phyloP scores from a whole-genome alignment of 2,888 invertebrate genomes.

The Ceratothoa steindachneri region DNA sequence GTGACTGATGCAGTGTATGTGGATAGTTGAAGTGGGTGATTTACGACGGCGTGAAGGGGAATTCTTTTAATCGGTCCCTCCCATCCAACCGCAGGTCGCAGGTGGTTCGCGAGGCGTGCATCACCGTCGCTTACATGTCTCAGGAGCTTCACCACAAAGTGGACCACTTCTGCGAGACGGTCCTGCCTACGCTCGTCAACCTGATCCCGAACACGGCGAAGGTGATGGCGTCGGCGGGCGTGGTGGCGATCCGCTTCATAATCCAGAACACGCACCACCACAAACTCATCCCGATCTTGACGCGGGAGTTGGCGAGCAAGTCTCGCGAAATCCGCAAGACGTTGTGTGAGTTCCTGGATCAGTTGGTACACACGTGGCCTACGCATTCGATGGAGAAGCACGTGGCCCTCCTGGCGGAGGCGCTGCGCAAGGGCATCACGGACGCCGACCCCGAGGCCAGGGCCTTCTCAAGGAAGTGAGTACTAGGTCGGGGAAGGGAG shows the following conservation, averaged over 20 bases:
- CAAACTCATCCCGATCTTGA: slow-evolving; percentile 69
- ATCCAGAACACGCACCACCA: slow-evolving; percentile 76
- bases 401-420: slow-evolving; percentile 65
- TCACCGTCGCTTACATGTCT: slow-evolving; percentile 87
- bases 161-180: slow-evolving; percentile 77
- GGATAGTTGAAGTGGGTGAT: too few relatives aligned
- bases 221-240: slow-evolving; percentile 85
- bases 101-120: slow-evolving; percentile 92
- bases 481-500: neutral
- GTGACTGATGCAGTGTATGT: too few relatives aligned
- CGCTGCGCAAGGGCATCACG: slow-evolving; percentile 64
- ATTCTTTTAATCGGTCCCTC: too few relatives aligned
- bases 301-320: slow-evolving; percentile 66
- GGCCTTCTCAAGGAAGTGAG: slow-evolving; percentile 72
- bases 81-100: slow-evolving; percentile 64
- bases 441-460: slow-evolving; percentile 92
- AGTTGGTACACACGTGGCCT: slow-evolving; percentile 83
- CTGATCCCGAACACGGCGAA: slow-evolving; percentile 94
- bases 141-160: slow-evolving; percentile 76
- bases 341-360: slow-evolving; percentile 75
- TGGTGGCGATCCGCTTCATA: slow-evolving; percentile 80
- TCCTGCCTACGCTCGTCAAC: slow-evolving; percentile 77
- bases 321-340: slow-evolving; percentile 82
- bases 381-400: slow-evolving; percentile 75
- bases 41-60: too few relatives aligned